Evolutionary conservation across 2,888 invertebrate genomes (phyloP).

Genomic region (Thecophora atra): DNA sequence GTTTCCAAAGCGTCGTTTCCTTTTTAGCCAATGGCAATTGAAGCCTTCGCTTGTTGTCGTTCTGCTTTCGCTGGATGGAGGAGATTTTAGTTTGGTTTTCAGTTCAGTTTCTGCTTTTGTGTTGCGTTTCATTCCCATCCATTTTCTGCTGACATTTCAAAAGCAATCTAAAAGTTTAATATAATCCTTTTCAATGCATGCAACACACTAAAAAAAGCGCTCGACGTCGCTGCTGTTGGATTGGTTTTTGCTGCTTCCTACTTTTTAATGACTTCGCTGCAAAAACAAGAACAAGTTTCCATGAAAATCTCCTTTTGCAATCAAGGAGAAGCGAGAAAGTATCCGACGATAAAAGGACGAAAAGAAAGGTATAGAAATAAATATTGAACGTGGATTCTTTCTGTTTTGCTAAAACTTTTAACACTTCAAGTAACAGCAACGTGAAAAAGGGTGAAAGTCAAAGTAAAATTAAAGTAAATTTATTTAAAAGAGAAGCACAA

Average conservation of each 20-base stretch:
- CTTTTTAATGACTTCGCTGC: background rate
- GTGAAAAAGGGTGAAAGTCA: no score
- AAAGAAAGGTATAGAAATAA: no score
- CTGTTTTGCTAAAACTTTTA: no score
- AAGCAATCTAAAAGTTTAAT: conserved; percentile 27
- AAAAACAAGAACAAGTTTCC: background rate
- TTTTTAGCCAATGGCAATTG: conserved; percentile 28
- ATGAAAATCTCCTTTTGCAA: background rate
- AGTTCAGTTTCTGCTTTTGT: background rate
- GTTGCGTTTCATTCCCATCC: background rate
- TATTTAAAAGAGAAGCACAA: no score
- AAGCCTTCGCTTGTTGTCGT: conserved; percentile 11
- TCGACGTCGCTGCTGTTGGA: background rate
- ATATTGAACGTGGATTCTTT: no score
- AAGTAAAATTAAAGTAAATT: no score
- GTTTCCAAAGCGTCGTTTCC: conserved; percentile 29
- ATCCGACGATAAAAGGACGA: conserved; percentile 4
- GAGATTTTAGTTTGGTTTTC: background rate
- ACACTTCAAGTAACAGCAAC: no score
- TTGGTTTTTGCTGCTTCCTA: background rate
- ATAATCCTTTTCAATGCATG: conserved; percentile 36
- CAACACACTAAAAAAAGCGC: background rate
- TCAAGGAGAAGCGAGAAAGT: background rate
- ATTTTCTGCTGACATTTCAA: conserved; percentile 26
- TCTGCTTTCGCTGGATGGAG: background rate